Conservation (phyloP, 2,113 vertebrate genomes). For the Dermatemys mawii region DNA sequence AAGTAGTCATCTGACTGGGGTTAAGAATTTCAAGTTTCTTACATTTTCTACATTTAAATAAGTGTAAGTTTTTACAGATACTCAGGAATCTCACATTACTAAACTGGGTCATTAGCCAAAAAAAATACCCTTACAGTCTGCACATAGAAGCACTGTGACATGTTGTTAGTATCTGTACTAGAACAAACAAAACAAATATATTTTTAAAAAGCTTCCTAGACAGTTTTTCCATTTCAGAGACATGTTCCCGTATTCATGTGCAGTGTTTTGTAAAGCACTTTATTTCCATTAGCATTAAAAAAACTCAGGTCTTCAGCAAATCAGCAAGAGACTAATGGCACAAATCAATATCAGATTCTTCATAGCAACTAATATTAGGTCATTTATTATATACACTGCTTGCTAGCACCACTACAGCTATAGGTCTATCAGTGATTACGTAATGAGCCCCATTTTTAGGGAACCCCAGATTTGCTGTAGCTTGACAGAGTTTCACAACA, state of each 20-base stretch:
- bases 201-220: slow-evolving; percentile 43
- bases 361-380: slow-evolving; percentile 46
- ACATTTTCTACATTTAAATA: neutral
- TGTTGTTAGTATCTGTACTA: neutral
- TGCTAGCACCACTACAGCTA: slow-evolving; percentile 7
- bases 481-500: neutral
- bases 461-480: neutral
- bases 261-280: slow-evolving; percentile 63
- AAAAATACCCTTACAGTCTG: neutral
- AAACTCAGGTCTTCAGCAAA: slow-evolving; percentile 70
- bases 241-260: slow-evolving; percentile 15
- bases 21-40: neutral
- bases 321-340: slow-evolving; percentile 67
- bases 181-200: slow-evolving; percentile 26
- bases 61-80: neutral
- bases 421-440: slow-evolving; percentile 28
- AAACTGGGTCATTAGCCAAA: neutral
- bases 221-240: slow-evolving; percentile 32
- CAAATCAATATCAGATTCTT: slow-evolving; percentile 70
- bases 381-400: slow-evolving; percentile 50
- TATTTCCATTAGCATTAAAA: slow-evolving; percentile 71
- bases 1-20: neutral
- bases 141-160: neutral
- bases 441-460: slow-evolving; percentile 26
- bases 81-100: neutral